Percentiles rank a stretch among this genome's conserved stretches.
Evolutionary conservation across 2,113 vertebrate species (phyloP).

Genomic region (Microtus oregoni): DNA sequence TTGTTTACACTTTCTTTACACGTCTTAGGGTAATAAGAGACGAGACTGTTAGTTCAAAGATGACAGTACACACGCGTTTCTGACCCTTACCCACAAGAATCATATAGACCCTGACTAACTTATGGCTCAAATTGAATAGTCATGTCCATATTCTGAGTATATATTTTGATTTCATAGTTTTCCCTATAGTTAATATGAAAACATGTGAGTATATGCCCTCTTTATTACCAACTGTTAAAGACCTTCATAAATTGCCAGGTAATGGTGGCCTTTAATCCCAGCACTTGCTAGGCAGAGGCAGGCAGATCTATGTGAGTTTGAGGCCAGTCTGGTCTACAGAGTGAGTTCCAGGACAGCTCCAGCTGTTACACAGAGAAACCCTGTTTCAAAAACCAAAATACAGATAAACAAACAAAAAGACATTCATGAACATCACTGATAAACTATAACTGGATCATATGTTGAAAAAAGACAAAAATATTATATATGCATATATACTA

Average conservation of each 20-base stretch:
- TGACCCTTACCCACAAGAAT: background rate
- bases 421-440: background rate
- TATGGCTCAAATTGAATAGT: background rate
- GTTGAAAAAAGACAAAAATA: conserved; percentile 14
- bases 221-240: background rate
- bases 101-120: background rate
- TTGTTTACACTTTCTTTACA: background rate
- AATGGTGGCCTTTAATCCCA: background rate
- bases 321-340: background rate
- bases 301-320: background rate
- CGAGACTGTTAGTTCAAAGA: background rate
- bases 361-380: background rate
- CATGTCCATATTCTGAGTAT: background rate
- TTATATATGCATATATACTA: background rate
- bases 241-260: background rate
- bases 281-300: background rate
- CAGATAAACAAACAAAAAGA: background rate
- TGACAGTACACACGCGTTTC: background rate
- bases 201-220: background rate
- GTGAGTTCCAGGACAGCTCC: background rate
- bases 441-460: conserved; percentile 29
- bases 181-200: conserved; percentile 13
- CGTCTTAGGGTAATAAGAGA: background rate
- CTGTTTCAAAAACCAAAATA: background rate
- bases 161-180: conserved; percentile 20